Evolutionary conservation across 2,888 invertebrate species (phyloP).

Genomic region (Noctua janthe): DNA sequence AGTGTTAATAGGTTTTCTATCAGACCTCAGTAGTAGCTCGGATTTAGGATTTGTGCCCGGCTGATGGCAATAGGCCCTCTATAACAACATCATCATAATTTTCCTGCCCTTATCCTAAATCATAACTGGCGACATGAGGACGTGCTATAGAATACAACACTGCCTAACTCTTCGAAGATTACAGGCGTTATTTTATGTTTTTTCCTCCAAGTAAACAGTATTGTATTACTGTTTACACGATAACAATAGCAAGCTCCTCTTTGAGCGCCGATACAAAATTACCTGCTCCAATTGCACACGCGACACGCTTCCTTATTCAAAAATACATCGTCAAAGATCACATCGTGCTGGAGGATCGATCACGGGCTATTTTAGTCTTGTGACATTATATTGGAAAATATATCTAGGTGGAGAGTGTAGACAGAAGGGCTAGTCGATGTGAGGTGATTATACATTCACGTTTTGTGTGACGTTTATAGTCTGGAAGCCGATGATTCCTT

Average conservation of each 20-base stretch:
- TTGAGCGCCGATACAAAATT: conserved; percentile 42
- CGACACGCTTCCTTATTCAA: conserved; percentile 60
- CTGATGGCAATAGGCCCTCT: not conserved
- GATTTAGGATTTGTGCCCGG: not conserved
- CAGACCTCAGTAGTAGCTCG: not conserved
- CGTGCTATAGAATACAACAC: not conserved
- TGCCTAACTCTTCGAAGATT: not conserved
- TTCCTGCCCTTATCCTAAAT: not conserved
- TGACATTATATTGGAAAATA: conserved; percentile 50
- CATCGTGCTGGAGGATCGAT: conserved; percentile 65
- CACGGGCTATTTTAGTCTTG: conserved; percentile 60
- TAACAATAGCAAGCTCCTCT: conserved; percentile 1
- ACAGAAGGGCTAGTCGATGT: conserved; percentile 23
- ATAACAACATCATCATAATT: too few species aligned
- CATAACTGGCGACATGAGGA: not conserved
- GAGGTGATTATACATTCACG: not conserved
- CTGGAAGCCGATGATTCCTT: too few species aligned
- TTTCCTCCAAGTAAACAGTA: conserved; percentile 2
- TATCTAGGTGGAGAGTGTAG: not conserved
- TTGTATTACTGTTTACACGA: not conserved
- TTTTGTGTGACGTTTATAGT: not conserved
- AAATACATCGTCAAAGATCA: conserved; percentile 66
- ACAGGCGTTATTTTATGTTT: not conserved
- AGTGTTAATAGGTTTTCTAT: not conserved
- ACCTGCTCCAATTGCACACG: conserved; percentile 51